Conservation (phyloP, 2,888 invertebrate genomes). For the Myopa tessellatipennis region DNA sequence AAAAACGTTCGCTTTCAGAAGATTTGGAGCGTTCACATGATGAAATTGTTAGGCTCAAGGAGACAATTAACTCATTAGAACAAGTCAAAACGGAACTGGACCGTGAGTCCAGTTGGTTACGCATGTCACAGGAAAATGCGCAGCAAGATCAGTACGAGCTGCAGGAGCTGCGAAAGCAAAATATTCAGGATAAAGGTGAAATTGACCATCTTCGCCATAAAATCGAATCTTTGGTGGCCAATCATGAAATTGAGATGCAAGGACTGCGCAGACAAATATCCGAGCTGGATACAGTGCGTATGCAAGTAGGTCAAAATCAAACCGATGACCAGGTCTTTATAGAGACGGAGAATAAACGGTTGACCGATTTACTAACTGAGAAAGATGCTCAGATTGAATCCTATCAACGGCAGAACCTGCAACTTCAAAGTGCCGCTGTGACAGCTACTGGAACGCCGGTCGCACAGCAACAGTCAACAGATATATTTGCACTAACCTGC, state of each 20-base stretch:
- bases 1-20: slow-evolving; percentile 69
- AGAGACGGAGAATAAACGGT: slow-evolving; percentile 72
- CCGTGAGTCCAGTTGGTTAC: slow-evolving; percentile 61
- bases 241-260: slow-evolving; percentile 65
- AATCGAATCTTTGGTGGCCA: slow-evolving; percentile 62
- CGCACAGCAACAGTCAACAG: slow-evolving; percentile 36
- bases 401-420: slow-evolving; percentile 64
- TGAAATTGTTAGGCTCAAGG: slow-evolving; percentile 68
- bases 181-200: slow-evolving; percentile 68
- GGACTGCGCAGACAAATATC: slow-evolving; percentile 62
- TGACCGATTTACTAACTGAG: slow-evolving; percentile 70
- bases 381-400: slow-evolving; percentile 70
- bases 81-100: slow-evolving; percentile 60
- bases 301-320: slow-evolving; percentile 67
- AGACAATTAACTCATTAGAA: slow-evolving; percentile 59
- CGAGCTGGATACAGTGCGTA: slow-evolving; percentile 64
- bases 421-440: slow-evolving; percentile 59
- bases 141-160: slow-evolving; percentile 65
- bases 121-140: slow-evolving; percentile 65
- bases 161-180: slow-evolving; percentile 66
- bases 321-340: slow-evolving; percentile 68
- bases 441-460: slow-evolving; percentile 43
- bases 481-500: slow-evolving; percentile 47
- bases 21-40: slow-evolving; percentile 73
- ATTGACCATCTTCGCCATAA: slow-evolving; percentile 65